phyloP scores from a whole-genome alignment of 2,888 invertebrate genomes.

The Hyles lineata region DNA sequence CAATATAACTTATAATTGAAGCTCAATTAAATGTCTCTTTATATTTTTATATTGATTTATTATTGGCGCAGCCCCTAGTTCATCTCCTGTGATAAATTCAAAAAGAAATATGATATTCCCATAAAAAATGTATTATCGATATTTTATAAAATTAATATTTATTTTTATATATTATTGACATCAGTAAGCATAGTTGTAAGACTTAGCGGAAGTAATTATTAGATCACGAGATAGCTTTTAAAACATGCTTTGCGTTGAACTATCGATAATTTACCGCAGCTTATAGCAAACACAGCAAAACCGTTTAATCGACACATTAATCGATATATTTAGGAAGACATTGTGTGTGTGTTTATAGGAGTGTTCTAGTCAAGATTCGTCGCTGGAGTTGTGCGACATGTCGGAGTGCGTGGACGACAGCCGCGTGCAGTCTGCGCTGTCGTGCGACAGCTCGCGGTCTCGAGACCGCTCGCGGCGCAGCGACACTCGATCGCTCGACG shows the following conservation, averaged over 20 bases:
- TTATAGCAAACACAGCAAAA: neutral
- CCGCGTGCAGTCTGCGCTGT: slow-evolving; percentile 76
- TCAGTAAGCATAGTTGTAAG: slow-evolving; percentile 10
- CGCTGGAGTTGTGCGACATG: slow-evolving; percentile 78
- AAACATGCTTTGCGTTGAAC: slow-evolving; percentile 17
- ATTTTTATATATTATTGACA: too few relatives aligned
- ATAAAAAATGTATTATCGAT: neutral
- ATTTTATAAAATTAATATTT: neutral
- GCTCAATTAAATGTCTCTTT: neutral
- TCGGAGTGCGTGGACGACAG: slow-evolving; percentile 75
- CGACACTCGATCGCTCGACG: slow-evolving; percentile 78
- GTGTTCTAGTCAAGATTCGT: slow-evolving; percentile 84
- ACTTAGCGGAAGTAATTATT: slow-evolving; percentile 3
- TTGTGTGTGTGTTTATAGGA: slow-evolving; percentile 62
- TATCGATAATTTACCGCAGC: neutral
- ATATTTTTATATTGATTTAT: neutral
- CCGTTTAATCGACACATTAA: neutral
- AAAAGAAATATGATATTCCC: neutral
- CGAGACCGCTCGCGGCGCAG: slow-evolving; percentile 76
- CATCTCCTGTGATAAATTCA: neutral
- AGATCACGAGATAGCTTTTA: neutral
- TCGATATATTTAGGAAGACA: neutral
- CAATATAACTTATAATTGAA: neutral
- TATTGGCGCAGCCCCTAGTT: neutral
- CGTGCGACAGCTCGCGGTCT: slow-evolving; percentile 77